phyloP scores from a whole-genome alignment of 2,888 invertebrate species.

The Eurytoma californica region DNA sequence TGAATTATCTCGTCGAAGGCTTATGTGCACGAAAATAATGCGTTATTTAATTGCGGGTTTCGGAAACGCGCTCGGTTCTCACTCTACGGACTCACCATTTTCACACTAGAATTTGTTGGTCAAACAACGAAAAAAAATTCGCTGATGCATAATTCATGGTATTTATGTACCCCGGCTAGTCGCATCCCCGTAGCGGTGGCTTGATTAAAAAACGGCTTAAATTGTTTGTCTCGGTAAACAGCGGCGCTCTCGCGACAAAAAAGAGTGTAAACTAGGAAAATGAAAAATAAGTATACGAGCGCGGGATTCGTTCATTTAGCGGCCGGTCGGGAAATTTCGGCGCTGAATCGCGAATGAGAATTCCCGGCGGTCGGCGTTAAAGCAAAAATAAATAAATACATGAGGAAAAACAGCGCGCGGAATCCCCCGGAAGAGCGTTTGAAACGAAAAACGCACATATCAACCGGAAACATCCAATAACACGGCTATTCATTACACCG shows the following conservation, averaged over 20 bases:
- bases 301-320: slow-evolving; percentile 30
- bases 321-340: neutral
- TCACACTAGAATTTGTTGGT: neutral
- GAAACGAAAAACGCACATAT: slow-evolving; percentile 33
- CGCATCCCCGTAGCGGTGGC: neutral
- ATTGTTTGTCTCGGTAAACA: no score
- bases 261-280: neutral
- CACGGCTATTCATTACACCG: slow-evolving; percentile 51
- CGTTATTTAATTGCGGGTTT: slow-evolving; percentile 18
- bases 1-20: slow-evolving; percentile 51
- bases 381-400: slow-evolving; percentile 24
- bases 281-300: neutral
- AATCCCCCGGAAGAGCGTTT: neutral
- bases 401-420: neutral
- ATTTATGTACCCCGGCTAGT: neutral
- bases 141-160: neutral
- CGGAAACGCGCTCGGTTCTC: neutral
- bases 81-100: neutral
- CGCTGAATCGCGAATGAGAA: slow-evolving; percentile 5
- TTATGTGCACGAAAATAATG: slow-evolving; percentile 46
- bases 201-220: neutral
- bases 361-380: neutral
- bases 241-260: neutral
- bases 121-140: neutral
- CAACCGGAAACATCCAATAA: slow-evolving; percentile 54